phyloP scores from a whole-genome alignment of 2,888 invertebrate genomes.

The Micoletzkya japonica region DNA sequence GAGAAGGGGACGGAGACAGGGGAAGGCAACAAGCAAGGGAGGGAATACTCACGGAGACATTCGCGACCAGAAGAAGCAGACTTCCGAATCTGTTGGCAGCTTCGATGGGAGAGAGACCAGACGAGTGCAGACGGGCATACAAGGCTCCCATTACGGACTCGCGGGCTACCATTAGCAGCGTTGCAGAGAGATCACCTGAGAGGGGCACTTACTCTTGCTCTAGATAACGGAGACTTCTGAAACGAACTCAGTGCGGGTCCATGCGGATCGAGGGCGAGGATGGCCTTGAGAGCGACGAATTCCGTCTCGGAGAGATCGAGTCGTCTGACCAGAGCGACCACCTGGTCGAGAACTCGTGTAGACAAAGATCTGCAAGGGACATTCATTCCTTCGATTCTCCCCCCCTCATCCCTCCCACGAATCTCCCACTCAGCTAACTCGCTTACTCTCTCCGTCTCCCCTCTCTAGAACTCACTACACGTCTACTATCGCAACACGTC shows the following conservation, averaged over 20 bases:
- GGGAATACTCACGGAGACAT: slow-evolving; percentile 49
- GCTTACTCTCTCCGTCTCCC: not conserved
- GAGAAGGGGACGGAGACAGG: not conserved
- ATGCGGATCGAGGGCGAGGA: slow-evolving; percentile 59
- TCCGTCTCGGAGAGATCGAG: slow-evolving; percentile 49
- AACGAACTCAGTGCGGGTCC: slow-evolving; percentile 10
- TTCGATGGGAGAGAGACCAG: slow-evolving; percentile 31
- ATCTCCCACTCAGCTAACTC: not conserved
- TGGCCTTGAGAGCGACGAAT: slow-evolving; percentile 57
- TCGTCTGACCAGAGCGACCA: slow-evolving; percentile 38
- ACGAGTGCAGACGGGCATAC: slow-evolving; percentile 46
- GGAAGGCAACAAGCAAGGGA: slow-evolving; percentile 2
- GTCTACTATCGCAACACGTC: no score
- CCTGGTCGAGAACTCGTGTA: slow-evolving; percentile 38
- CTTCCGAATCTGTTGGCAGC: slow-evolving; percentile 55
- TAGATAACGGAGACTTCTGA: no score
- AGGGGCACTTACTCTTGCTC: not conserved
- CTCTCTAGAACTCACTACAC: no score
- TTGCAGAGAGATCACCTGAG: slow-evolving; percentile 29
- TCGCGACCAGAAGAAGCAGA: slow-evolving; percentile 51
- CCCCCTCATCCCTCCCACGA: slow-evolving; percentile 2
- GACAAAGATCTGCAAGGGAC: slow-evolving; percentile 35
- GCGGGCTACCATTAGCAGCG: slow-evolving; percentile 40
- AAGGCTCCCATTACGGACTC: slow-evolving; percentile 59
- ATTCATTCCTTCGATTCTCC: slow-evolving; percentile 3